Percentiles rank a stretch among this genome's conserved stretches.
Conservation (phyloP, 2,888 invertebrate genomes). For the Drosophila paramelanica region DNA sequence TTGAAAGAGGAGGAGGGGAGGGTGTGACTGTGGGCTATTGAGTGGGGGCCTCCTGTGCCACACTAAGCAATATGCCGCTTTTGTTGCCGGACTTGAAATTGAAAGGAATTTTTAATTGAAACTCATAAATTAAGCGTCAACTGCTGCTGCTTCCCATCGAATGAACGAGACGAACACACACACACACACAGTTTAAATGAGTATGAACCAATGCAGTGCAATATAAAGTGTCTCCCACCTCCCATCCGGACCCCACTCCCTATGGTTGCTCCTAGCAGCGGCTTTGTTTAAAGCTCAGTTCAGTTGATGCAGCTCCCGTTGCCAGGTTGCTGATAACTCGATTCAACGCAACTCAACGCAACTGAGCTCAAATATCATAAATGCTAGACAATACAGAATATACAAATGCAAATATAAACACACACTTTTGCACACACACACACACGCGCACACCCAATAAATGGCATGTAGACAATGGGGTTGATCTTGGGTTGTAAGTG, state of each 20-base stretch:
- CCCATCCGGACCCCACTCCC: neutral
- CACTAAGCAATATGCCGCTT: constrained; percentile 39
- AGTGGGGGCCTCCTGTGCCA: neutral
- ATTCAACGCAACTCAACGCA: constrained; percentile 20
- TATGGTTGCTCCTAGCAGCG: constrained; percentile 30
- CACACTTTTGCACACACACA: constrained; percentile 1
- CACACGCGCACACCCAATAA: constrained; percentile 6
- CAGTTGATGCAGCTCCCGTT: constrained; percentile 25
- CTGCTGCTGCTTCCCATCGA: constrained; percentile 27
- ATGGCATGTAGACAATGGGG: constrained; percentile 17
- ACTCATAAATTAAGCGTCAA: constrained; percentile 71
- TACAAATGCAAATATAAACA: constrained; percentile 5
- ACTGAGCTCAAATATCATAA: constrained; percentile 28
- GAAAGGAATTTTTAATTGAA: constrained; percentile 77
- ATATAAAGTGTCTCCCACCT: neutral
- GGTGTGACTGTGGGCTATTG: neutral
- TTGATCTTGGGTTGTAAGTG: constrained; percentile 10
- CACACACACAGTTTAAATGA: constrained; percentile 41
- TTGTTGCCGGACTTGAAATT: constrained; percentile 57
- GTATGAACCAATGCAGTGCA: constrained; percentile 13
- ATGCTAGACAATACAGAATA: constrained; percentile 29
- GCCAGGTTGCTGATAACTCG: constrained; percentile 27
- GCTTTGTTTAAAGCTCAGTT: constrained; percentile 28
- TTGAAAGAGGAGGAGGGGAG: neutral
- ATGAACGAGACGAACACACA: constrained; percentile 11